Evolutionary conservation across 2,888 invertebrate genomes (phyloP).

Genomic region (Lasioglossum zephyrum): DNA sequence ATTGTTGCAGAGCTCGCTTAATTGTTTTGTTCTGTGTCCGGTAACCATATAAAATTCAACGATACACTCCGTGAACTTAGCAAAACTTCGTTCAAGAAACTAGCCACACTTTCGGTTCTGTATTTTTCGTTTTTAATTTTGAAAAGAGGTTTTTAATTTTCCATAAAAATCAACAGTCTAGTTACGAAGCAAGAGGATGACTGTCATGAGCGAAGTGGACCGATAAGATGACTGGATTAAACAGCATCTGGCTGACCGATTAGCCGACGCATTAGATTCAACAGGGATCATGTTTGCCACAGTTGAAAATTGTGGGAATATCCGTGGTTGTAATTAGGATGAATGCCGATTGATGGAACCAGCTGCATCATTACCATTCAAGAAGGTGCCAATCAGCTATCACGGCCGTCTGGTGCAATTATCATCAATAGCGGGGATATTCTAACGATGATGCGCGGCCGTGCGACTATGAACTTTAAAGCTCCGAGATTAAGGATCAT

Average conservation of each 20-base stretch:
- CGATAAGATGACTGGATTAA: background rate
- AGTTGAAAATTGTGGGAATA: conserved; percentile 26
- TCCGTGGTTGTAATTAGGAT: conserved; percentile 50
- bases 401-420: conserved; percentile 57
- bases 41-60: background rate
- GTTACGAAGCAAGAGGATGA: background rate
- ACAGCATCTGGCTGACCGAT: conserved; percentile 4
- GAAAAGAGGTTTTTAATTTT: background rate
- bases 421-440: conserved; percentile 51
- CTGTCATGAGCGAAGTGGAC: background rate
- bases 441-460: conserved; percentile 41
- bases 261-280: background rate
- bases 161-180: background rate
- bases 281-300: conserved; percentile 4
- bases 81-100: background rate
- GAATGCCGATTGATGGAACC: conserved; percentile 50
- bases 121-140: background rate
- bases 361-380: conserved; percentile 58
- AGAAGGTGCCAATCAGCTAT: conserved; percentile 65
- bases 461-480: conserved; percentile 9
- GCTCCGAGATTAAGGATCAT: background rate
- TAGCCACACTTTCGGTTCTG: background rate
- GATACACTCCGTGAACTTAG: background rate
- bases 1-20: background rate
- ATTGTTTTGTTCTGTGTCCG: background rate